phyloP scores from a whole-genome alignment of 2,888 invertebrate genomes.

The Drosophila differens region DNA sequence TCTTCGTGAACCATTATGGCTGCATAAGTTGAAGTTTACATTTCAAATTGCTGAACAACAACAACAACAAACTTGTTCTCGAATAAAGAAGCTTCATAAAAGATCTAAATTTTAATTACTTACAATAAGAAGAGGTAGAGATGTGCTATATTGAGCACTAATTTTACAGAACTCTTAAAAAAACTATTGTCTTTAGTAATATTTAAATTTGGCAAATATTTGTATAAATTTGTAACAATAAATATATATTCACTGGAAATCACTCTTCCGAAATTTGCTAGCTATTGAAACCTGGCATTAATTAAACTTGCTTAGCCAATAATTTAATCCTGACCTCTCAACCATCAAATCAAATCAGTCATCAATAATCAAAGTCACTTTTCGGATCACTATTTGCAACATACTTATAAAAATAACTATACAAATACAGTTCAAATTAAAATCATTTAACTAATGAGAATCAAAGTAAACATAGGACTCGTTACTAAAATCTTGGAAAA shows the following conservation, averaged over 20 bases:
- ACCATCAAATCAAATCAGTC: neutral
- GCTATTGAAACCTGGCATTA: neutral
- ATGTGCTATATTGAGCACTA: neutral
- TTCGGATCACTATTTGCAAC: neutral
- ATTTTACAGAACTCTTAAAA: neutral
- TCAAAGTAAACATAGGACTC: too few relatives aligned
- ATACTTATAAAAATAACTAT: neutral
- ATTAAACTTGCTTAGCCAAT: neutral
- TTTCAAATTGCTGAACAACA: neutral
- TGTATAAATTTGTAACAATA: neutral
- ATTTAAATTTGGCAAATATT: neutral
- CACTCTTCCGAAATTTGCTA: neutral
- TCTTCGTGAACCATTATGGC: slow-evolving; percentile 21
- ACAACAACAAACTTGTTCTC: neutral
- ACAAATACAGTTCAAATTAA: neutral
- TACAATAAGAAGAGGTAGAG: neutral
- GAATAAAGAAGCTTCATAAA: neutral
- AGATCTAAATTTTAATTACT: neutral
- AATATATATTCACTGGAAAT: neutral
- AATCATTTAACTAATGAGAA: neutral
- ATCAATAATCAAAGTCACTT: neutral
- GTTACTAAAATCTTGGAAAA: neutral
- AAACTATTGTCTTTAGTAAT: neutral
- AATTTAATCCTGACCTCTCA: neutral
- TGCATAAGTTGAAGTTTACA: slow-evolving; percentile 47